phyloP scores from a whole-genome alignment of 2,113 vertebrate species.

The Talpa occidentalis region DNA sequence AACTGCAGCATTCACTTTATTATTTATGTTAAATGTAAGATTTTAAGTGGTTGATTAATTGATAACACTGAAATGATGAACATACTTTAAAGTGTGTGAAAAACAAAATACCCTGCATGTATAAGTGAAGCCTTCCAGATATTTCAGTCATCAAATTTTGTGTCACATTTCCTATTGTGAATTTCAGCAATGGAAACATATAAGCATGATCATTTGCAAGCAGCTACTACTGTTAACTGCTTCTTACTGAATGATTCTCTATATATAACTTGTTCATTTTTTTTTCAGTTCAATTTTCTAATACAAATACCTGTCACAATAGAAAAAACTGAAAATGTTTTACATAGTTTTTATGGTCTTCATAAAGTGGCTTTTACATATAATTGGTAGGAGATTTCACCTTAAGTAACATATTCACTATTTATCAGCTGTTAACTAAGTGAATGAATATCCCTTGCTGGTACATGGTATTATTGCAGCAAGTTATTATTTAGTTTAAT shows the following conservation, averaged over 20 bases:
- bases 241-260: background rate
- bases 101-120: background rate
- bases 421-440: background rate
- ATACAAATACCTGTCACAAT: background rate
- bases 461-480: background rate
- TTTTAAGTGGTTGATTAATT: background rate
- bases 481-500: background rate
- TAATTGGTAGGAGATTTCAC: background rate
- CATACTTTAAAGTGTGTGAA: background rate
- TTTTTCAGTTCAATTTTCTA: background rate
- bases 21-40: conserved; percentile 4
- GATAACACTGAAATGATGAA: background rate
- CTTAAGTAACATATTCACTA: background rate
- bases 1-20: background rate
- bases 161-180: background rate
- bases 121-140: background rate
- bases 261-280: background rate
- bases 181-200: background rate
- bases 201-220: background rate
- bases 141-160: background rate
- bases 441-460: background rate
- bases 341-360: background rate
- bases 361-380: background rate
- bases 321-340: background rate
- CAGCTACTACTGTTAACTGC: background rate